phyloP scores from a whole-genome alignment of 2,797 vertebrate genomes.

The Peromyscus nudipes region DNA sequence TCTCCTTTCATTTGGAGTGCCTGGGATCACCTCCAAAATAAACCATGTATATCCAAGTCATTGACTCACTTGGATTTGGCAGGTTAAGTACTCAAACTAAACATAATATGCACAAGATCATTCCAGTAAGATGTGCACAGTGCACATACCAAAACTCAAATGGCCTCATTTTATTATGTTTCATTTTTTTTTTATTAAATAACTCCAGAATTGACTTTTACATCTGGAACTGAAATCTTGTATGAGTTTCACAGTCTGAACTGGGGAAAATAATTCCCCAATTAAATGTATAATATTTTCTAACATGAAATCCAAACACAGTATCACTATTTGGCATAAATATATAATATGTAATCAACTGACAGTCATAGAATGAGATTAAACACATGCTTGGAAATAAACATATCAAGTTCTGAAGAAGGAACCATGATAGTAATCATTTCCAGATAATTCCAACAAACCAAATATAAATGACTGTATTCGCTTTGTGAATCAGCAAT shows the following conservation, averaged over 20 bases:
- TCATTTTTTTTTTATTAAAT: not conserved
- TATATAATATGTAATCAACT: not conserved
- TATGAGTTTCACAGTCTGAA: not conserved
- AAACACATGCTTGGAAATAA: not conserved
- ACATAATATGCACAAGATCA: not conserved
- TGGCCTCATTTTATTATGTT: not conserved
- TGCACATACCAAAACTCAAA: not conserved
- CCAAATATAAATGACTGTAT: not conserved
- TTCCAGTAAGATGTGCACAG: not conserved
- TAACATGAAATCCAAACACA: not conserved
- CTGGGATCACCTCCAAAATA: not conserved
- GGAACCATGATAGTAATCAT: not conserved
- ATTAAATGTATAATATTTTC: not conserved
- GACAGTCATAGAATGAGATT: not conserved
- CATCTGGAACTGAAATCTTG: not conserved
- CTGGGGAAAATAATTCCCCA: constrained; percentile 2
- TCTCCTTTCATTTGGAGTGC: constrained; percentile 19
- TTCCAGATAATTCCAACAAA: not conserved
- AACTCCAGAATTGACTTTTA: not conserved
- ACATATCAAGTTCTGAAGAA: not conserved
- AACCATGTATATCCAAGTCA: constrained; percentile 17
- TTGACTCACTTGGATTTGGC: constrained; percentile 26
- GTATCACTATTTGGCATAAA: not conserved
- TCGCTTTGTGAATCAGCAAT: constrained; percentile 3
- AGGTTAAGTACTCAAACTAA: not conserved